A percentile compares a stretch with the other conserved stretches of the same genome.
Conservation (phyloP, 2,888 invertebrate species). For the Eupithecia dodoneata region DNA sequence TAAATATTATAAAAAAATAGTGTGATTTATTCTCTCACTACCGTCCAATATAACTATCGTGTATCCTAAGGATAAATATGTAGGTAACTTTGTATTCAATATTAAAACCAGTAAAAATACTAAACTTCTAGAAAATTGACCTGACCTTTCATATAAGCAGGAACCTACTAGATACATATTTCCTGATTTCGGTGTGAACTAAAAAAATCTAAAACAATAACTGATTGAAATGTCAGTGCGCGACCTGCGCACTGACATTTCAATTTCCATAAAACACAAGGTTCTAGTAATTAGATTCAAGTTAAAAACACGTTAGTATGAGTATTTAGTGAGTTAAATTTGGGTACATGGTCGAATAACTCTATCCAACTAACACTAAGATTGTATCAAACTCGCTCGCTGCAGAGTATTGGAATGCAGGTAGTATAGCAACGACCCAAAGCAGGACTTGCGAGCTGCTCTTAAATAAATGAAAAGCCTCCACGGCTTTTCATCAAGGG, state of each 20-base stretch:
- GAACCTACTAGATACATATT: background rate
- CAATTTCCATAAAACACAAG: conserved; percentile 35
- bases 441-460: background rate
- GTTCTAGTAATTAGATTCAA: conserved; percentile 29
- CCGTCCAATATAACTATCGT: background rate
- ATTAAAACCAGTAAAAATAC: background rate
- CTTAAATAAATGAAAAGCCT: background rate
- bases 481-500: background rate
- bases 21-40: background rate
- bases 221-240: background rate
- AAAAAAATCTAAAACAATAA: conserved; percentile 17
- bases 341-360: background rate
- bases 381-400: background rate
- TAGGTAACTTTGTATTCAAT: background rate
- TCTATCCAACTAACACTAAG: background rate
- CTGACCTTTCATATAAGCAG: conserved; percentile 10
- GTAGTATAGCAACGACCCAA: background rate
- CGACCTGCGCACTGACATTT: conserved; percentile 25
- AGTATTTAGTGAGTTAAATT: background rate
- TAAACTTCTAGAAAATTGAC: conserved; percentile 9
- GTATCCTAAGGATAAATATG: background rate
- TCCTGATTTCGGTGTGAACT: conserved; percentile 24
- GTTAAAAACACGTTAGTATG: conserved; percentile 27
- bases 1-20: background rate
- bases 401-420: background rate